Base-by-base conservation (phyloP, 2,888 invertebrate species). In the Ceraclea dissimilis region DNA sequence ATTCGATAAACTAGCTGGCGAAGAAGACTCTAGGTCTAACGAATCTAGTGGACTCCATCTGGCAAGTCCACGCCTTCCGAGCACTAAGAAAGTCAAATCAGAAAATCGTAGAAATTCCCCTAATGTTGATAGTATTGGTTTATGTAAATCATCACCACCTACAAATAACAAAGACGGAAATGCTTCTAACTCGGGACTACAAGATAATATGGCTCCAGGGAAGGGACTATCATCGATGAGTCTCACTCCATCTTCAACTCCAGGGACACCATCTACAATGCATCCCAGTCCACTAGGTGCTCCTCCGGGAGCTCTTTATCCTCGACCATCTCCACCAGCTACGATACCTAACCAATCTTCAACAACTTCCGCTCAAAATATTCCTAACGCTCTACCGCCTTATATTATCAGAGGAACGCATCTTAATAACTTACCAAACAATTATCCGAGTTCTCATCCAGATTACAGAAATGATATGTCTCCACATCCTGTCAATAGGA, bases 1-100 rank as follows among this genome's bases (percentile, higher is more conserved):
- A 1, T 84, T 86, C 63, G 88, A 88, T 65, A 88, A 87, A 67
- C 76, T 87, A 67, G 76, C 80, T 62, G 84, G 82, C 18, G 88
- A 87, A 70, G 87, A 87, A 59, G 88, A 88, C 68, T 88, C 87
- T 2, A 75, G 85, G 61, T 87, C 85, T 20, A 85, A 85, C 64
- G 85, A 86, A 60, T 81, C 83, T 1, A 77, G 80, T 62, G 76
- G 77, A 58, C 71, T 76, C n/a, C 72, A 80, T 18, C 76, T 81
- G 19, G 71, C 78, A 51, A 80, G 72, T 65, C 81, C 70, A 63
- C 80, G 69, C 68, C 76, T 74, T 68, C 70, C 70, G 62, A 79
- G 71, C 68, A 79, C 78, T 61, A 73, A 72, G 68, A 71, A 74
- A 57, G 71, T 76, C 1, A 81, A 77, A 72, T 78, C 61, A 66